Base-by-base conservation (phyloP, 2,888 invertebrate species). In the Dexiosoma caninum region DNA sequence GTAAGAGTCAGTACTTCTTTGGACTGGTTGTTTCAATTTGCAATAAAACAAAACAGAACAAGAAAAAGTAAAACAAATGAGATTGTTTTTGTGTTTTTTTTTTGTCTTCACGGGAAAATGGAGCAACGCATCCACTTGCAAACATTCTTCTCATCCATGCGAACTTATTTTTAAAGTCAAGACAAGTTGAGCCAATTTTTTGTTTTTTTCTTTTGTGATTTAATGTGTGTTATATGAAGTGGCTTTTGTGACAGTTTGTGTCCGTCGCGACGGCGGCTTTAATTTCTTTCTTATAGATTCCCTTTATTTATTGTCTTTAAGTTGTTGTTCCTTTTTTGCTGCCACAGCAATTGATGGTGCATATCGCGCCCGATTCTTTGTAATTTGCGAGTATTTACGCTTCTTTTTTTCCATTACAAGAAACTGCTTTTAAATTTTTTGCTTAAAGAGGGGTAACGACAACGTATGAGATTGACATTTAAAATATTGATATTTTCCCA, bases 341-440 rank as follows among this genome's bases (percentile, higher is more conserved):
- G 35, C 23, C 71, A n/a, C 2, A 37, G 16, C 35, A 64, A 64
- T 79, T 79, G 23, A 51, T 64, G 69, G 57, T 46, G 5, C 4
- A 66, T 71, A 76, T 71, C 66, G 12, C 30, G 12, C 10, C 37
- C 53, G 62, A 44, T 57, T 62, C 19, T 75, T 44, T 69, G 42
- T 72, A 60, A 66, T 67, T 72, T 83, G 85, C 84, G 84, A 57
- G 83, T 85, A 76, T 67, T 74, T 44, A 51, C 72, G 62, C 53
- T 75, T 74, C 23, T 30, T 44, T 5, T 79, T 69, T 14, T 76
- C 30, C n/a, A n/a, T n/a, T n/a, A 66, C 55, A 62, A 66, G 62
- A 70, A 70, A 27, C 55, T 27, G 3, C 37, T 62, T 77, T 60
- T 30, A 42, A 16, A 59, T 76, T n/a, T 57, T 70, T 62, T 10